Conservation (phyloP, 2,797 vertebrate genomes). For the Karalla daura region DNA sequence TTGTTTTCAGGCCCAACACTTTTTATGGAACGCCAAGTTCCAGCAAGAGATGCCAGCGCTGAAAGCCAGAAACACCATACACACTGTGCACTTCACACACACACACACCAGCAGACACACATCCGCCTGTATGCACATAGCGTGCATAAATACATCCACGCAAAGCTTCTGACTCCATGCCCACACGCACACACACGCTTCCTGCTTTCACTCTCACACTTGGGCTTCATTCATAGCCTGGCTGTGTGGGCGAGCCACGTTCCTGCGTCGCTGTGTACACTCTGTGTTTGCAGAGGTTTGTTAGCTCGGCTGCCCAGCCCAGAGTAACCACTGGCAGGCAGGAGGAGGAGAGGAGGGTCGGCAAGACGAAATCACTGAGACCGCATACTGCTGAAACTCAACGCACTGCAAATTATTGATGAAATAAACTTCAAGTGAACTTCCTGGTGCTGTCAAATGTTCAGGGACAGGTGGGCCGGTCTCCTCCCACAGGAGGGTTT, state of each 20-base stretch:
- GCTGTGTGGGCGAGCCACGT: constrained; percentile 23
- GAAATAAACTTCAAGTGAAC: constrained; percentile 54
- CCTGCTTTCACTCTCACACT: background rate
- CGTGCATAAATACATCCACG: background rate
- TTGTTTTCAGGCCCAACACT: background rate
- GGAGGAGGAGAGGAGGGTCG: constrained; percentile 4
- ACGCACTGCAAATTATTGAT: constrained; percentile 34
- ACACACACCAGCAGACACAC: background rate
- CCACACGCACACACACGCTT: background rate
- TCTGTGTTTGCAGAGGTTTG: constrained; percentile 32
- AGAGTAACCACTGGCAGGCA: constrained; percentile 55
- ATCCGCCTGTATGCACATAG: background rate
- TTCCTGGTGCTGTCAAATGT: constrained; percentile 13
- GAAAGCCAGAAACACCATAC: constrained; percentile 9
- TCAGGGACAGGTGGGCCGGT: background rate
- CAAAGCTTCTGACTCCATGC: background rate
- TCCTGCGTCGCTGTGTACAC: constrained; percentile 5
- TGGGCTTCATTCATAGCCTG: no score
- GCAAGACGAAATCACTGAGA: constrained; percentile 30
- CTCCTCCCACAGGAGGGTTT: no score
- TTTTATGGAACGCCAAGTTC: constrained; percentile 21
- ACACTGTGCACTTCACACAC: background rate
- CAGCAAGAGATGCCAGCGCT: constrained; percentile 5
- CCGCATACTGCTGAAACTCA: constrained; percentile 38
- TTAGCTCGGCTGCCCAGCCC: constrained; percentile 43